Evolutionary conservation across 30 jellyfish, hydroid and myxozoan genomes (phyloP), one percentile per base, ranked within the genome.

Genomic region (Catostylus mosaicus): DNA sequence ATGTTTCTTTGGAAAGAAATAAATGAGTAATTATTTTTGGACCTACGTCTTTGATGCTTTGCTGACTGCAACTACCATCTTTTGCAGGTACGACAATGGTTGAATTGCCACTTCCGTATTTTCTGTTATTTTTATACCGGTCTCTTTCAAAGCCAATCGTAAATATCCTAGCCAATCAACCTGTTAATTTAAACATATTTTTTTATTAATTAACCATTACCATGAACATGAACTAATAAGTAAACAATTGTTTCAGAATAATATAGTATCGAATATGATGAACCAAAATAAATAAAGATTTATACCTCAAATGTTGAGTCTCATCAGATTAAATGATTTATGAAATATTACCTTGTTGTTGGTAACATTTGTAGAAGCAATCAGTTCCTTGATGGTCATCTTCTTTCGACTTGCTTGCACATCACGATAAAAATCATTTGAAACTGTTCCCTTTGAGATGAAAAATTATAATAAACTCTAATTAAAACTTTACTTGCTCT

Each of bases 141-240:
- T 56, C 2, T 64, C 30, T 24, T 62, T 62, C 29, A 75, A 40
- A 16, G 84, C 85, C 56, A 33, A 45, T 35, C 52, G n/a, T 24
- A 87, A 27, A 40, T 87, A 87, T 0, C 82, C 47, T 23, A 87
- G 76, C 96, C 96, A 87, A 38, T 67, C 83, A 30, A 87, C 16
- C 96, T 87, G 36, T 7, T 66, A 66, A 63, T 43, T 8, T 16
- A 43, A 43, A n/a, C n/a, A n/a, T n/a, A n/a, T n/a, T n/a, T n/a
- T n/a, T n/a, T n/a, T n/a, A n/a, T n/a, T n/a, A n/a, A n/a, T n/a
- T n/a, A n/a, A n/a, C n/a, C n/a, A n/a, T n/a, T n/a, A n/a, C n/a
- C n/a, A n/a, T n/a, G n/a, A n/a, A n/a, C n/a, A n/a, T n/a, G n/a
- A n/a, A n/a, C n/a, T n/a, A n/a, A n/a, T n/a, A n/a, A n/a, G n/a